Percentiles rank a stretch among this genome's conserved stretches.
phyloP scores from a whole-genome alignment of 1,140 invertebrate genomes.

The Drosophila grimshawi region DNA sequence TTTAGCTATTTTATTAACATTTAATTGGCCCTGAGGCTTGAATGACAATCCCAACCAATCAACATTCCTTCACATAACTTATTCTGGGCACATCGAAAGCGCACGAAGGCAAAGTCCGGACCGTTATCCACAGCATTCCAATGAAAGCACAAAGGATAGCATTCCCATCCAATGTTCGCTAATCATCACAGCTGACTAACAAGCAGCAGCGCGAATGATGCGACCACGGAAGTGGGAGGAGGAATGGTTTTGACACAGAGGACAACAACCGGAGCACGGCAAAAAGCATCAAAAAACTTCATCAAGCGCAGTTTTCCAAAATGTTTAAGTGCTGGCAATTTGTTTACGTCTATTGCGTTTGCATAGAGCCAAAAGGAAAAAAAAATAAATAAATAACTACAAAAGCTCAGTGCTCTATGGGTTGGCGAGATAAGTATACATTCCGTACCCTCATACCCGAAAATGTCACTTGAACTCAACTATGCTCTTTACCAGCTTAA shows the following conservation, averaged over 20 bases:
- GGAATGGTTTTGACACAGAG: slow-evolving; percentile 3
- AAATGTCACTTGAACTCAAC: slow-evolving; percentile 62
- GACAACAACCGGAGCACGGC: slow-evolving; percentile 33
- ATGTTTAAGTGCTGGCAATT: slow-evolving; percentile 76
- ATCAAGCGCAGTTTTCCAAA: slow-evolving; percentile 72
- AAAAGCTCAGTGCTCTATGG: slow-evolving; percentile 12
- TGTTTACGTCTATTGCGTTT: slow-evolving; percentile 71
- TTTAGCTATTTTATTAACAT: slow-evolving; percentile 6
- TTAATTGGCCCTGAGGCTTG: slow-evolving; percentile 48
- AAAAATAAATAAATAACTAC: slow-evolving; percentile 30
- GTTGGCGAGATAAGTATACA: slow-evolving; percentile 62
- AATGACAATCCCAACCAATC: slow-evolving; percentile 27
- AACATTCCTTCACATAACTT: slow-evolving; percentile 60
- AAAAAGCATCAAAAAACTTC: slow-evolving; percentile 60
- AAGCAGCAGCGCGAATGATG: slow-evolving; percentile 50
- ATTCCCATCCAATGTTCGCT: slow-evolving; percentile 43
- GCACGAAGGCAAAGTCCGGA: background rate
- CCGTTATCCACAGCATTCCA: slow-evolving; percentile 11
- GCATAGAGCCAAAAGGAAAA: slow-evolving; percentile 17
- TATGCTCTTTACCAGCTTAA: slow-evolving; percentile 74
- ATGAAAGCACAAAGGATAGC: slow-evolving; percentile 22
- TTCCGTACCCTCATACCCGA: slow-evolving; percentile 42
- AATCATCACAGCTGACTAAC: slow-evolving; percentile 63
- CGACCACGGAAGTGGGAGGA: background rate
- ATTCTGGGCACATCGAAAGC: slow-evolving; percentile 24